Evolutionary conservation across 1,140 invertebrate species (phyloP).

Genomic region (Goniozus legneri): DNA sequence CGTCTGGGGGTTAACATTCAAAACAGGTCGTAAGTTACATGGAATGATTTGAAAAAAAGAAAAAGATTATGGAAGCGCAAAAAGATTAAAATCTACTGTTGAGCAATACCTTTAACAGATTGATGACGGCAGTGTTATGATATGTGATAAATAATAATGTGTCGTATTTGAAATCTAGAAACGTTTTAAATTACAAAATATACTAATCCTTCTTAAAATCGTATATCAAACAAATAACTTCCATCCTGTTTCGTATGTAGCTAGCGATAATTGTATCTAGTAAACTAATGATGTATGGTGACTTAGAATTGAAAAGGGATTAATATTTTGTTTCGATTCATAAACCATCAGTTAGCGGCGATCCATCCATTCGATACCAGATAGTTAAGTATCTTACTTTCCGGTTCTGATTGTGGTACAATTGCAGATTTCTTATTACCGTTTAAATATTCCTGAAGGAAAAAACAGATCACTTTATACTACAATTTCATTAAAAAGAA

Average conservation of each 20-base stretch:
- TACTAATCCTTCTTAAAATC: too few species aligned
- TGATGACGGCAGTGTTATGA: slow-evolving; percentile 27
- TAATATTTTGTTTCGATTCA: slow-evolving; percentile 19
- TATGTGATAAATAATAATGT: too few species aligned
- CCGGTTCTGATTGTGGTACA: slow-evolving; percentile 50
- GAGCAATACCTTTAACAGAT: slow-evolving; percentile 27
- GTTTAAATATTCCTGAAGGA: slow-evolving; percentile 49
- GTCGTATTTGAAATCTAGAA: too few species aligned
- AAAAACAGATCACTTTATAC: slow-evolving; percentile 4
- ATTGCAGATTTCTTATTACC: slow-evolving; percentile 46
- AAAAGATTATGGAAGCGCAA: not conserved
- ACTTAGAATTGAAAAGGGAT: slow-evolving; percentile 36
- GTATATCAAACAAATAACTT: too few species aligned
- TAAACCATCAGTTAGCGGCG: slow-evolving; percentile 46
- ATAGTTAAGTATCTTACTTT: slow-evolving; percentile 53
- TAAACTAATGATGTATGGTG: slow-evolving; percentile 37
- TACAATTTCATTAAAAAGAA: slow-evolving; percentile 12
- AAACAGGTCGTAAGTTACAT: slow-evolving; percentile 17
- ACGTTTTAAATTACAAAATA: too few species aligned
- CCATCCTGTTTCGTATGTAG: too few species aligned
- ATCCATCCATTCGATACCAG: slow-evolving; percentile 53
- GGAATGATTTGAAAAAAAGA: slow-evolving; percentile 9
- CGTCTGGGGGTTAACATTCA: too few species aligned
- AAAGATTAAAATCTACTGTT: slow-evolving; percentile 5
- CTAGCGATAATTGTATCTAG: too few species aligned